Percentiles rank a stretch among this genome's conserved stretches.
phyloP scores from a whole-genome alignment of 2,888 invertebrate species.

The Acanthoscelides obtectus region DNA sequence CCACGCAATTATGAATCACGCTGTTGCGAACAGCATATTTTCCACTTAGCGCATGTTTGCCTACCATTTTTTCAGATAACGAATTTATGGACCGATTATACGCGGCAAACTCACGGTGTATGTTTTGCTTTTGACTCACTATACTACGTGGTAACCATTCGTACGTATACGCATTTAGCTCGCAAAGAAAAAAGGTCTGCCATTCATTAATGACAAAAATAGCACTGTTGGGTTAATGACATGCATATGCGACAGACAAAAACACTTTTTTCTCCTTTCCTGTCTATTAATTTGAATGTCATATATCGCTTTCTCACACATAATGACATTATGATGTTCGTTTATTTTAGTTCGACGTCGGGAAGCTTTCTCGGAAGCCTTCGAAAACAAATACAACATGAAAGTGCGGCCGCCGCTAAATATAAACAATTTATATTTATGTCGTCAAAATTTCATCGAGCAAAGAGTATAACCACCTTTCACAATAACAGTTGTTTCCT shows the following conservation, averaged over 20 bases:
- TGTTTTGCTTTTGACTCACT: no score
- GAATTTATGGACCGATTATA: no score
- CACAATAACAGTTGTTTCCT: not conserved
- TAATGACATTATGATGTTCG: not conserved
- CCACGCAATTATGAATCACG: no score
- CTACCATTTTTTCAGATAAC: no score
- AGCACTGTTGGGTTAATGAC: slow-evolving; percentile 29
- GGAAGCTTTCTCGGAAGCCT: not conserved
- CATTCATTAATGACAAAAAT: slow-evolving; percentile 32
- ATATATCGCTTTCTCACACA: slow-evolving; percentile 1
- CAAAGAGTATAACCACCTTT: not conserved
- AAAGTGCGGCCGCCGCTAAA: not conserved
- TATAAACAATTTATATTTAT: not conserved
- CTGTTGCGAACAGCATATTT: no score
- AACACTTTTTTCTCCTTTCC: slow-evolving; percentile 16
- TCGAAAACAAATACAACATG: not conserved
- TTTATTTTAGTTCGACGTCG: not conserved
- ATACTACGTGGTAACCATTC: not conserved
- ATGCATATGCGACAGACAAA: slow-evolving; percentile 21
- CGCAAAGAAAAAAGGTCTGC: slow-evolving; percentile 25
- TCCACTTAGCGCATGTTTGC: no score
- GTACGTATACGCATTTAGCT: not conserved
- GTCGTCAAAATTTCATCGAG: not conserved
- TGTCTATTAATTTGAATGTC: slow-evolving; percentile 16
- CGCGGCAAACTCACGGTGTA: no score